Evolutionary conservation across 1,140 invertebrate species (phyloP).

Genomic region (Bombus terrestris): DNA sequence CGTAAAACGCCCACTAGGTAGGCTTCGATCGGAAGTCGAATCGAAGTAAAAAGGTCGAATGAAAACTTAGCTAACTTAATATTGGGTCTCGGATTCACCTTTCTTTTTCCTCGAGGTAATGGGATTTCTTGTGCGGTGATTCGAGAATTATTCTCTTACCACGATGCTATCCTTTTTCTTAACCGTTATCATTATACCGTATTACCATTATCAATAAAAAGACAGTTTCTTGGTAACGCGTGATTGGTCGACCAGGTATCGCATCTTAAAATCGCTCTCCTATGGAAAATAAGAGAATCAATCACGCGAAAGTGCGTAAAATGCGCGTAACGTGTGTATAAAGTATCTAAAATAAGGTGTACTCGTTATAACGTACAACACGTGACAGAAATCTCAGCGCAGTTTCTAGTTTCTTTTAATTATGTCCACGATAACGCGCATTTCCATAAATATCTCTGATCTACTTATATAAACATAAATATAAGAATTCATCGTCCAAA

Average conservation of each 20-base stretch:
- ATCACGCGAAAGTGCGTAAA: too few species aligned
- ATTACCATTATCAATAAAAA: not conserved
- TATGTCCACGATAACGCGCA: too few species aligned
- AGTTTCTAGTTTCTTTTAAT: too few species aligned
- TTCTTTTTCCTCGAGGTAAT: constrained; percentile 76
- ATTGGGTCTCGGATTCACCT: constrained; percentile 74
- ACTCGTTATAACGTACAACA: too few species aligned
- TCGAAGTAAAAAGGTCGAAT: constrained; percentile 78
- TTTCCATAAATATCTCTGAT: too few species aligned
- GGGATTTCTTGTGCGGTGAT: constrained; percentile 80
- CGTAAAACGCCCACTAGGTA: constrained; percentile 60
- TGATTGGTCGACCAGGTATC: too few species aligned
- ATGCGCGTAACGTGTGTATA: too few species aligned
- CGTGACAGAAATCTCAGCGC: too few species aligned
- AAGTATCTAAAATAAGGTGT: too few species aligned
- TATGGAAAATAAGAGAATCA: too few species aligned
- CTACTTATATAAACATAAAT: not conserved
- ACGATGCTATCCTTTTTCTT: constrained; percentile 58
- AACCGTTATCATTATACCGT: constrained; percentile 59
- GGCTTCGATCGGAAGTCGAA: constrained; percentile 75
- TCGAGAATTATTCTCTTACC: constrained; percentile 77
- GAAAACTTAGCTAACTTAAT: constrained; percentile 81
- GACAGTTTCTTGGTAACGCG: too few species aligned
- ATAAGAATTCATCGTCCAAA: not conserved
- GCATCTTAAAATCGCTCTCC: too few species aligned